These are phyloP conservation scores for Drosophila watanabei DNA, from an alignment of 1,140 invertebrate genomes.

Conservation along the genomic window DNA sequence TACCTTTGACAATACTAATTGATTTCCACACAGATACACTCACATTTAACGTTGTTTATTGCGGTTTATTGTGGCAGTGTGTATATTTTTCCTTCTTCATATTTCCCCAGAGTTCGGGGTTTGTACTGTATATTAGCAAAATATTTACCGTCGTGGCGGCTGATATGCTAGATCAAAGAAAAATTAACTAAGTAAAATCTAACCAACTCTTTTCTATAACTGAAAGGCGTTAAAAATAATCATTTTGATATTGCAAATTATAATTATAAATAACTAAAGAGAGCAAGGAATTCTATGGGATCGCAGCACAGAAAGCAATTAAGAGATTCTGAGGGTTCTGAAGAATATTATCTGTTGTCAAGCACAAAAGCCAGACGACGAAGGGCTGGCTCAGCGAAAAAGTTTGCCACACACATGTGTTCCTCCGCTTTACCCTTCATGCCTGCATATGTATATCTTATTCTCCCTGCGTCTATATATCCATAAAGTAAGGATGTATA, in stretches of 20 bases:
- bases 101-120: slow-evolving; percentile 10
- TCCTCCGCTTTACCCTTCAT: not conserved
- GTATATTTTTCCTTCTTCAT: slow-evolving; percentile 23
- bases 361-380: slow-evolving; percentile 22
- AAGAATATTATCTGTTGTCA: slow-evolving; percentile 40
- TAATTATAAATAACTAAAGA: slow-evolving; percentile 9
- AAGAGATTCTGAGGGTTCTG: slow-evolving; percentile 25
- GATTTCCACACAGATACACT: slow-evolving; percentile 48
- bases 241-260: not conserved
- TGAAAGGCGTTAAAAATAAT: not conserved
- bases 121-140: slow-evolving; percentile 45
- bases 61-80: slow-evolving; percentile 39
- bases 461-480: slow-evolving; percentile 2
- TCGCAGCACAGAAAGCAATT: slow-evolving; percentile 31
- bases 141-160: not conserved
- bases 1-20: slow-evolving; percentile 74
- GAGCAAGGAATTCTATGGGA: not conserved
- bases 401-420: slow-evolving; percentile 41
- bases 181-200: not conserved
- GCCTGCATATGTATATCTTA: slow-evolving; percentile 3
- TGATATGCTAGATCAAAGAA: slow-evolving; percentile 2
- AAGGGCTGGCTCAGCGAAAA: slow-evolving; percentile 23
- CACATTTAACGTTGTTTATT: slow-evolving; percentile 34
- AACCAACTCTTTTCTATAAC: not conserved
- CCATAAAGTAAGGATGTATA: slow-evolving; percentile 52